Evolutionary conservation across 2,888 invertebrate genomes (phyloP).

Genomic region (Cynaeus angustus): DNA sequence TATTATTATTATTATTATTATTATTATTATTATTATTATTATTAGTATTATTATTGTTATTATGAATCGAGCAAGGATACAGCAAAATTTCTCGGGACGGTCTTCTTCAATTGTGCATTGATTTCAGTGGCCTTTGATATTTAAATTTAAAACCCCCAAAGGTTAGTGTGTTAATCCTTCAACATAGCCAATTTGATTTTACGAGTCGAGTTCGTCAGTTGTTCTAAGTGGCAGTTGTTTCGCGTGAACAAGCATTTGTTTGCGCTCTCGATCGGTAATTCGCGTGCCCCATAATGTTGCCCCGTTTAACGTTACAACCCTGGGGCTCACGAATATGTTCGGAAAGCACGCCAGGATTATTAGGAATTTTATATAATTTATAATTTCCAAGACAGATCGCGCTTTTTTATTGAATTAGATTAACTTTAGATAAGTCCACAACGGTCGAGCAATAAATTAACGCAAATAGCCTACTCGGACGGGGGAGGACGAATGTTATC

Average conservation of each 20-base stretch:
- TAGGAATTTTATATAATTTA: slow-evolving; percentile 66
- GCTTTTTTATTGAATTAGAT: slow-evolving; percentile 53
- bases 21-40: too few relatives aligned
- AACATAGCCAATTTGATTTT: slow-evolving; percentile 64
- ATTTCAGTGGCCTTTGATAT: neutral
- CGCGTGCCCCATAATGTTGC: slow-evolving; percentile 71
- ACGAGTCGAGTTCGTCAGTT: slow-evolving; percentile 67
- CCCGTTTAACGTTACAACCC: slow-evolving; percentile 72
- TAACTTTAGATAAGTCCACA: slow-evolving; percentile 41
- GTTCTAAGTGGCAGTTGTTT: slow-evolving; percentile 71
- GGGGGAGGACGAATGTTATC: slow-evolving; percentile 45
- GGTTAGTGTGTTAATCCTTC: slow-evolving; percentile 32
- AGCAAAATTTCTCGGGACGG: too few relatives aligned
- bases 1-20: too few relatives aligned
- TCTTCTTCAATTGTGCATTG: too few relatives aligned
- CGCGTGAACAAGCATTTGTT: slow-evolving; percentile 73
- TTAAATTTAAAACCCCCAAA: slow-evolving; percentile 17
- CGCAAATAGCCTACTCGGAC: slow-evolving; percentile 45
- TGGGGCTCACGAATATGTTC: slow-evolving; percentile 68
- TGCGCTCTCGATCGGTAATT: slow-evolving; percentile 72
- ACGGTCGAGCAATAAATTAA: slow-evolving; percentile 49
- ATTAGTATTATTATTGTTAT: too few relatives aligned
- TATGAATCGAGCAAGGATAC: too few relatives aligned
- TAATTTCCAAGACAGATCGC: slow-evolving; percentile 65
- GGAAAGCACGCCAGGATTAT: slow-evolving; percentile 68